Percentiles rank a stretch among this genome's conserved stretches.
Evolutionary conservation across 2,888 invertebrate genomes (phyloP).

Genomic region (Myopa testacea): DNA sequence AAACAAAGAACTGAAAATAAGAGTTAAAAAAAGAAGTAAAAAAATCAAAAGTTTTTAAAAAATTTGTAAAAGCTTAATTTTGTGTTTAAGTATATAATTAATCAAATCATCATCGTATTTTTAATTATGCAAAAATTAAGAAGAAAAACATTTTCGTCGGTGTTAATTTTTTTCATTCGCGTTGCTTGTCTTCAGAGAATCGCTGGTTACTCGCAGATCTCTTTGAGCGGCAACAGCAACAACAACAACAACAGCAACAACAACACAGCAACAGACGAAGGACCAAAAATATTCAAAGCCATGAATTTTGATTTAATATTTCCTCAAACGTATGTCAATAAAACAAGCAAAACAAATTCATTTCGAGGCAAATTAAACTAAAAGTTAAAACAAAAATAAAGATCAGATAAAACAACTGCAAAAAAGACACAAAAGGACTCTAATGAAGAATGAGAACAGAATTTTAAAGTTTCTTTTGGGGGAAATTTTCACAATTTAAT

Average conservation of each 20-base stretch:
- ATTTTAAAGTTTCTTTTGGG: too few relatives aligned
- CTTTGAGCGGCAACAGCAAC: constrained; percentile 50
- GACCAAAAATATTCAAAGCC: constrained; percentile 63
- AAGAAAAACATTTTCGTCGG: not conserved
- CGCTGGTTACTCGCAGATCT: constrained; percentile 57
- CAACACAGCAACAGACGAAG: constrained; percentile 44
- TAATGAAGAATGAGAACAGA: too few relatives aligned
- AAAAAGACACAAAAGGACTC: too few relatives aligned
- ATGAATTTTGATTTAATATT: constrained; percentile 64
- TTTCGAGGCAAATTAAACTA: not conserved
- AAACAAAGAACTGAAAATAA: too few relatives aligned
- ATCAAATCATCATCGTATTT: not conserved
- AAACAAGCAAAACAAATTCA: not conserved
- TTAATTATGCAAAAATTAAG: constrained; percentile 3
- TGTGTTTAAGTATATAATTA: not conserved
- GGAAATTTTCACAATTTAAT: too few relatives aligned
- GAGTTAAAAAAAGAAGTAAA: not conserved
- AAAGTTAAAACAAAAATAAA: not conserved
- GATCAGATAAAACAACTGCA: too few relatives aligned
- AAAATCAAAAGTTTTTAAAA: not conserved
- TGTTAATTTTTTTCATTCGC: not conserved
- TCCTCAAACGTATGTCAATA: constrained; percentile 61
- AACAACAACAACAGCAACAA: constrained; percentile 42
- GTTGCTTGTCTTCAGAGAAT: constrained; percentile 9
- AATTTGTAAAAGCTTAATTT: not conserved